Percentiles rank a stretch among this genome's conserved stretches.
Conservation (phyloP, 2,113 vertebrate genomes). For the Phainopepla nitens region DNA sequence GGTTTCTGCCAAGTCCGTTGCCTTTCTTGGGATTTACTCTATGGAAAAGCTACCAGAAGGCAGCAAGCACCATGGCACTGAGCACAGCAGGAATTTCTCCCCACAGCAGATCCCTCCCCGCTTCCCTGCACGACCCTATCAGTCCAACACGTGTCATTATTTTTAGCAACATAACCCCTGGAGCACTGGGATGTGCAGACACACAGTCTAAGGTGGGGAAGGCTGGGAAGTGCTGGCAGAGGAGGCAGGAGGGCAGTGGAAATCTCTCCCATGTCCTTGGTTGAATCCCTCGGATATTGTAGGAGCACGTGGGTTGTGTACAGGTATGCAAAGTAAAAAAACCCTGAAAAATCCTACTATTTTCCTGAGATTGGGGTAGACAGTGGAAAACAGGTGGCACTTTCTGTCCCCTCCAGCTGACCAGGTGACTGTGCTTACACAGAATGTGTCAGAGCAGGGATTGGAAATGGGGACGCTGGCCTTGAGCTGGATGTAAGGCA, state of each 20-base stretch:
- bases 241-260: background rate
- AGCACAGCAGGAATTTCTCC: background rate
- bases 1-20: background rate
- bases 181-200: background rate
- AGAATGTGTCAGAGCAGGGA: background rate
- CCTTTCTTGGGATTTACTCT: background rate
- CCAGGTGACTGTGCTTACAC: rapidly evolving
- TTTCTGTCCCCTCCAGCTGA: background rate
- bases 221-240: background rate
- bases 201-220: background rate
- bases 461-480: background rate
- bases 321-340: background rate
- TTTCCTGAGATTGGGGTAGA: background rate
- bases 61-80: background rate
- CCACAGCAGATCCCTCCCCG: background rate
- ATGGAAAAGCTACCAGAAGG: background rate
- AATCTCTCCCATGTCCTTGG: background rate
- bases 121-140: background rate
- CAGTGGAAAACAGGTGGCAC: background rate
- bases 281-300: background rate
- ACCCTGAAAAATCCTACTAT: background rate
- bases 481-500: background rate
- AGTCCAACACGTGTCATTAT: background rate
- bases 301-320: rapidly evolving
- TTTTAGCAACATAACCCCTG: constrained; percentile 33